Conservation (phyloP, 2,113 vertebrate species). For the Scalopus aquaticus region DNA sequence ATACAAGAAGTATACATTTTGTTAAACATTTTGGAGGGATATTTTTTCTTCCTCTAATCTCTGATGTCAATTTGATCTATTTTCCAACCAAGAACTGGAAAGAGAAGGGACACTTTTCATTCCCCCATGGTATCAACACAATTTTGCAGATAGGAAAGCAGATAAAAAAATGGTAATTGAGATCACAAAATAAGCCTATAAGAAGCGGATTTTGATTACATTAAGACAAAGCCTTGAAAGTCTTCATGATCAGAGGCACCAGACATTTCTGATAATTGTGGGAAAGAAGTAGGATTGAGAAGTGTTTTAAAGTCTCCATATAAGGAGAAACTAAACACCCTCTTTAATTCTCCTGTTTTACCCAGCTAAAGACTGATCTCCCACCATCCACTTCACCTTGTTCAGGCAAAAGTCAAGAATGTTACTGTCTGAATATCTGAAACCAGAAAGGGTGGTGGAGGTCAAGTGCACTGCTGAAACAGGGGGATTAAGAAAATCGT, state of each 20-base stretch:
- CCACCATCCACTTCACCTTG: neutral
- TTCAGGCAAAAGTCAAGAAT: neutral
- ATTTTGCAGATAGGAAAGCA: conserved; percentile 30
- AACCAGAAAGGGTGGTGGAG: neutral
- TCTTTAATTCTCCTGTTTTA: neutral
- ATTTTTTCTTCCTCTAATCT: neutral
- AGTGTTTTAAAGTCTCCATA: neutral
- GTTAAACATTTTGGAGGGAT: neutral
- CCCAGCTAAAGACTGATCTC: neutral
- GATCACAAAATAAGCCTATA: neutral
- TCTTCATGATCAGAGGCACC: neutral
- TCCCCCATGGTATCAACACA: neutral
- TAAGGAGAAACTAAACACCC: neutral
- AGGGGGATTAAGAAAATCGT: neutral
- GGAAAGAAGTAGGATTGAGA: neutral
- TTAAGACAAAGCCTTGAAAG: neutral
- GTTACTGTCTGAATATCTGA: neutral
- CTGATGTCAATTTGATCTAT: neutral
- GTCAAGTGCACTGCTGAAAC: neutral
- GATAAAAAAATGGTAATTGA: neutral
- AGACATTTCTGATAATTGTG: neutral
- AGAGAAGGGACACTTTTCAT: neutral
- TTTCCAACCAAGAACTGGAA: neutral
- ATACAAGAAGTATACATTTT: neutral
- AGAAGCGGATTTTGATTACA: neutral